These are phyloP conservation scores for Triplophysa siluroides DNA, from an alignment of 2,113 vertebrate species.

Conservation along the genomic window DNA sequence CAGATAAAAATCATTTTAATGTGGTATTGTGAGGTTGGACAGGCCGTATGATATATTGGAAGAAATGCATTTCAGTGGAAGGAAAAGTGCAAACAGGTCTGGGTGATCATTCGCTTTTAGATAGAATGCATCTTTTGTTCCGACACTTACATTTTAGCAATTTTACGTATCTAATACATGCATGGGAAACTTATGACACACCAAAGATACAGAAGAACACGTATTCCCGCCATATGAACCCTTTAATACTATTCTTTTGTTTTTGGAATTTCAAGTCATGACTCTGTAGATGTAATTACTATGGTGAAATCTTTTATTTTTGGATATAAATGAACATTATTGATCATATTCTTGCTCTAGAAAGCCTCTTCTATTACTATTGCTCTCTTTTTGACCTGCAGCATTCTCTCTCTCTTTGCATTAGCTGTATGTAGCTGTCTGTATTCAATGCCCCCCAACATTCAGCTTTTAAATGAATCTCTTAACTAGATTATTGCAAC, in stretches of 20 bases:
- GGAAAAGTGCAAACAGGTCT: background rate
- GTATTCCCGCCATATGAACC: too few species aligned
- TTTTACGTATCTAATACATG: too few species aligned
- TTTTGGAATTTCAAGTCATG: background rate
- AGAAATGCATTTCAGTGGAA: background rate
- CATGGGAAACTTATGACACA: too few species aligned
- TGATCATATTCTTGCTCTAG: background rate
- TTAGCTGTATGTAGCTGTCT: slow-evolving; percentile 27
- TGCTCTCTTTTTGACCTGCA: slow-evolving; percentile 28
- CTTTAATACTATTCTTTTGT: background rate
- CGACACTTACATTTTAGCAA: too few species aligned
- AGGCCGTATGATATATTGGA: slow-evolving; percentile 9
- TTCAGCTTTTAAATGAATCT: slow-evolving; percentile 14
- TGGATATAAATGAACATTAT: background rate
- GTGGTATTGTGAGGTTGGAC: background rate
- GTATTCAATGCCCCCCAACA: slow-evolving; percentile 24
- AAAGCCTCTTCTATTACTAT: background rate
- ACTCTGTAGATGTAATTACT: background rate
- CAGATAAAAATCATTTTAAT: slow-evolving; percentile 29
- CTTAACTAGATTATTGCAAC: slow-evolving; percentile 15
- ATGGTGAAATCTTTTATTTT: background rate
- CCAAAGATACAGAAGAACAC: too few species aligned
- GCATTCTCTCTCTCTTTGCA: slow-evolving; percentile 12
- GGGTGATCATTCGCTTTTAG: too few species aligned
- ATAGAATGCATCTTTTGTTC: too few species aligned